phyloP scores from a whole-genome alignment of 1,140 invertebrate genomes.

The Danaus plexippus region DNA sequence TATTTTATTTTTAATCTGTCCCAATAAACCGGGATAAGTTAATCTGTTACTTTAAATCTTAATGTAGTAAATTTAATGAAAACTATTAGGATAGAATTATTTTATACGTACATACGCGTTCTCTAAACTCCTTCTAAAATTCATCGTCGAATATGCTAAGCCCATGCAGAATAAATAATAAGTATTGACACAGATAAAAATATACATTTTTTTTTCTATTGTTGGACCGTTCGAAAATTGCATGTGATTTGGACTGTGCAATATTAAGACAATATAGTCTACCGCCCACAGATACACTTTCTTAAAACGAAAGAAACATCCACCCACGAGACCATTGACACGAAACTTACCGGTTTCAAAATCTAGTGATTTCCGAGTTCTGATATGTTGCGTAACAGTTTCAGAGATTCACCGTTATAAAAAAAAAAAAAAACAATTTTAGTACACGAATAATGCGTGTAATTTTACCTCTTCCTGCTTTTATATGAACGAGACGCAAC shows the following conservation, averaged over 20 bases:
- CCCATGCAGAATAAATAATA: not conserved
- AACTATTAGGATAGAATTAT: too few species aligned
- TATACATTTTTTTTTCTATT: constrained; percentile 4
- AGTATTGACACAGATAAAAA: not conserved
- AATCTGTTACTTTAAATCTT: too few species aligned
- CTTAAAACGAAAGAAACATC: constrained; percentile 58
- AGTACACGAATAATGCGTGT: too few species aligned
- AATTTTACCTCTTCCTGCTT: too few species aligned
- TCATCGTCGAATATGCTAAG: not conserved
- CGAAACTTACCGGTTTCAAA: constrained; percentile 59
- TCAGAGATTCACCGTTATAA: constrained; percentile 30
- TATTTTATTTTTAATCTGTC: too few species aligned
- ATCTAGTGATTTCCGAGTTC: constrained; percentile 48
- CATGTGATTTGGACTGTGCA: not conserved
- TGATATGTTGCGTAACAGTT: constrained; percentile 44
- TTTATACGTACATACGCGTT: too few species aligned
- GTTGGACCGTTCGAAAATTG: constrained; percentile 5
- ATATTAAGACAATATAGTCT: not conserved
- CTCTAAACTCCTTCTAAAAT: too few species aligned
- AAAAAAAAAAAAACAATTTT: too few species aligned
- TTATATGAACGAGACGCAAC: too few species aligned
- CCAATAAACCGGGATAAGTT: too few species aligned
- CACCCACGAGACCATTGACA: constrained; percentile 58
- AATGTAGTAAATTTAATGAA: too few species aligned
- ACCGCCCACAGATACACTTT: constrained; percentile 54